Conservation (phyloP, 2,113 vertebrate genomes). For the Camelus bactrianus region DNA sequence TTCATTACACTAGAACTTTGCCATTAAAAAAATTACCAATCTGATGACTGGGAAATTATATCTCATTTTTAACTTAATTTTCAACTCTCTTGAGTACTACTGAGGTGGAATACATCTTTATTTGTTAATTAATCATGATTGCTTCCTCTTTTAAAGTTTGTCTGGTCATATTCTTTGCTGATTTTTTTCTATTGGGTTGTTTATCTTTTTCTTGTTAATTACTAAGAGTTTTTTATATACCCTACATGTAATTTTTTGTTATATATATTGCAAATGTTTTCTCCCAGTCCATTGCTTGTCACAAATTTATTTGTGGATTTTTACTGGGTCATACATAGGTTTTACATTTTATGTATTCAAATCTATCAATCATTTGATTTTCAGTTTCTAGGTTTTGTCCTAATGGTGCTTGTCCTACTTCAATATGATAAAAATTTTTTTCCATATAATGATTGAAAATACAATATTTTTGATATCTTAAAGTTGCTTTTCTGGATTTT, state of each 20-base stretch:
- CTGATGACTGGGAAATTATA: neutral
- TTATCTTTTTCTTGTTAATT: neutral
- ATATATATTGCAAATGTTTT: neutral
- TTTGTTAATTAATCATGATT: neutral
- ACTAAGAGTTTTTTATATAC: neutral
- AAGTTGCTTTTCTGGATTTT: neutral
- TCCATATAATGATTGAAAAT: neutral
- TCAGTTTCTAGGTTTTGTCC: neutral
- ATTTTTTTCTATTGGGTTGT: neutral
- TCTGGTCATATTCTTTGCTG: neutral
- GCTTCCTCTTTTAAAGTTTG: neutral
- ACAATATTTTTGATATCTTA: neutral
- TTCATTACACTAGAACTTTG: neutral
- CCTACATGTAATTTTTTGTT: neutral
- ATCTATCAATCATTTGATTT: neutral
- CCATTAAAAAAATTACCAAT: neutral
- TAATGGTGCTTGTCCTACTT: neutral
- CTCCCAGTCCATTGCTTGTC: neutral
- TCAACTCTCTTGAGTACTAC: neutral
- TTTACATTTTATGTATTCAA: neutral
- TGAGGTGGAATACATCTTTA: neutral
- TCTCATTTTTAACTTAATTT: neutral
- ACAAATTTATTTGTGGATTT: neutral
- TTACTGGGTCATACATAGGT: neutral
- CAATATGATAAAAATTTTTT: neutral